These are phyloP conservation scores for Agrochola circellaris DNA, from an alignment of 2,888 invertebrate genomes.

Conservation along the genomic window DNA sequence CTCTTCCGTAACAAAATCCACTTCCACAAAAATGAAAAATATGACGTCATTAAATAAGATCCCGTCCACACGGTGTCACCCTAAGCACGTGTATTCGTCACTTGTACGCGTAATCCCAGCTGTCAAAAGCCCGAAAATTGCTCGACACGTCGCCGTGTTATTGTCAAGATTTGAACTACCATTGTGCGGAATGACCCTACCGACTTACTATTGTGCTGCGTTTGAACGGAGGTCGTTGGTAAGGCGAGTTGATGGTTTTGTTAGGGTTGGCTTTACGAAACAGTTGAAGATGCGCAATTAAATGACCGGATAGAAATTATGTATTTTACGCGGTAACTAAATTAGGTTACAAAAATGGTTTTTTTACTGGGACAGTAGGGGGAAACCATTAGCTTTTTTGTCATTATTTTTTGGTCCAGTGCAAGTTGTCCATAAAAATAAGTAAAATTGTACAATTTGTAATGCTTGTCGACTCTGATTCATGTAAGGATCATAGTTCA, in stretches of 20 bases:
- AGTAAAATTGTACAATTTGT: too few species aligned
- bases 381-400: too few species aligned
- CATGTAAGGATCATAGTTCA: too few species aligned
- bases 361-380: too few species aligned
- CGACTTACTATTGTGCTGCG: constrained; percentile 65
- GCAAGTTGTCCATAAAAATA: too few species aligned
- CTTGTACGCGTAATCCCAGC: constrained; percentile 72
- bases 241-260: constrained; percentile 10
- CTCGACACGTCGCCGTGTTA: constrained; percentile 70
- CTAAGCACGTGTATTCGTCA: constrained; percentile 74
- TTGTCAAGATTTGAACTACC: constrained; percentile 81
- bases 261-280: not conserved
- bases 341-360: too few species aligned
- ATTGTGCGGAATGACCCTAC: constrained; percentile 76
- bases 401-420: too few species aligned
- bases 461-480: too few species aligned
- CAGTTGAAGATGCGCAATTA: not conserved
- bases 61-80: constrained; percentile 52
- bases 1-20: constrained; percentile 37
- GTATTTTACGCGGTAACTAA: too few species aligned
- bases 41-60: constrained; percentile 62
- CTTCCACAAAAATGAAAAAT: constrained; percentile 65
- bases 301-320: not conserved
- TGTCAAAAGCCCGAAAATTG: constrained; percentile 78
- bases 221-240: constrained; percentile 48